These are phyloP conservation scores for Chaenodraco wilsoni DNA, from an alignment of 2,797 vertebrate genomes.

Conservation along the genomic window DNA sequence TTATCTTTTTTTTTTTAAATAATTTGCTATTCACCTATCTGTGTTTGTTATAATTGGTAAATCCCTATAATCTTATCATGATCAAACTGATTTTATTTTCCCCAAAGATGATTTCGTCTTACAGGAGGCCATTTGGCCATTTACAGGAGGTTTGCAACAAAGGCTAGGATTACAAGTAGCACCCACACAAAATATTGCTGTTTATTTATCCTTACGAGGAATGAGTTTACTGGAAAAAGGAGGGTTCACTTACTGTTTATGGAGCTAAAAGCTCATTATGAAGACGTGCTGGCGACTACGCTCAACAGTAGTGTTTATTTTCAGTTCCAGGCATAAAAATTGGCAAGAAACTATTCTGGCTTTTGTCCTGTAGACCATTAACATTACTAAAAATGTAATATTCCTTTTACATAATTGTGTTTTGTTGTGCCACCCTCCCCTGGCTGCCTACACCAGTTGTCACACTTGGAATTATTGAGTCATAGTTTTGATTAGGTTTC, in stretches of 20 bases:
- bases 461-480: slow-evolving; percentile 41
- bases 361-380: slow-evolving; percentile 62
- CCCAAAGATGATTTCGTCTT: slow-evolving; percentile 21
- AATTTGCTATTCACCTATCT: slow-evolving; percentile 10
- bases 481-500: slow-evolving; percentile 48
- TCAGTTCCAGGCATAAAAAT: slow-evolving; percentile 68
- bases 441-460: slow-evolving; percentile 7
- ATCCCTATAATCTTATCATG: neutral
- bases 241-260: slow-evolving; percentile 69
- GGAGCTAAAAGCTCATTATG: slow-evolving; percentile 71
- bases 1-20: neutral
- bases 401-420: slow-evolving; percentile 44
- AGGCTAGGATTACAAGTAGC: slow-evolving; percentile 54
- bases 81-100: slow-evolving; percentile 8
- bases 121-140: neutral
- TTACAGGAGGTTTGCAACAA: slow-evolving; percentile 47
- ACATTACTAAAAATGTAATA: slow-evolving; percentile 35
- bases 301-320: slow-evolving; percentile 78
- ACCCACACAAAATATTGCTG: slow-evolving; percentile 58
- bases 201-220: slow-evolving; percentile 73
- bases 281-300: slow-evolving; percentile 62
- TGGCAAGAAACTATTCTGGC: slow-evolving; percentile 64
- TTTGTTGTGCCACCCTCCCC: slow-evolving; percentile 23
- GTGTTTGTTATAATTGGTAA: slow-evolving; percentile 3
- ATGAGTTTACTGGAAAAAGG: slow-evolving; percentile 74